Percentiles rank a stretch among this genome's conserved stretches.
Evolutionary conservation across 2,888 invertebrate genomes (phyloP).

Genomic region (Oegoconia quadripuncta): DNA sequence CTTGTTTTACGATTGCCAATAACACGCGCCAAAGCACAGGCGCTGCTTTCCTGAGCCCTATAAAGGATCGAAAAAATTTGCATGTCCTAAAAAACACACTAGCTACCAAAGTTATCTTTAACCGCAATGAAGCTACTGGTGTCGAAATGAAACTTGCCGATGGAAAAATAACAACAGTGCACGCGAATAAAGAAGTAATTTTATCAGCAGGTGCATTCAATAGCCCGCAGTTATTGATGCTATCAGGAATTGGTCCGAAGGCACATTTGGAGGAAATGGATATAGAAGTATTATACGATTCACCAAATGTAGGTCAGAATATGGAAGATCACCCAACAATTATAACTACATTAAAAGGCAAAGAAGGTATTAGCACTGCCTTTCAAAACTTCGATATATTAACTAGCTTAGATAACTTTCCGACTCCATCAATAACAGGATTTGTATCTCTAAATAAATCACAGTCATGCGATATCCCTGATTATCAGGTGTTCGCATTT

Average conservation of each 20-base stretch:
- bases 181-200: conserved; percentile 41
- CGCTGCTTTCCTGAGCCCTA: conserved; percentile 35
- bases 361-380: conserved; percentile 20
- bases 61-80: conserved; percentile 41
- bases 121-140: conserved; percentile 32
- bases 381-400: conserved; percentile 31
- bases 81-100: conserved; percentile 38
- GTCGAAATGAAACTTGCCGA: conserved; percentile 34
- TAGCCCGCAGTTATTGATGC: conserved; percentile 49
- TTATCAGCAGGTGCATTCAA: conserved; percentile 49
- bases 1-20: conserved; percentile 32
- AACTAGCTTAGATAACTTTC: conserved; percentile 31
- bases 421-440: conserved; percentile 38
- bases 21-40: conserved; percentile 40
- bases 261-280: conserved; percentile 36
- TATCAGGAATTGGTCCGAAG: conserved; percentile 51
- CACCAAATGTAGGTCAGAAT: conserved; percentile 44
- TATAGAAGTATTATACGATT: conserved; percentile 34
- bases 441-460: conserved; percentile 37
- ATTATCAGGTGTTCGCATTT: conserved; percentile 39
- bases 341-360: conserved; percentile 31
- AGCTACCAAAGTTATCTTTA: conserved; percentile 39
- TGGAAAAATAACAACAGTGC: conserved; percentile 23
- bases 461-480: conserved; percentile 40
- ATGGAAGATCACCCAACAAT: conserved; percentile 47